phyloP scores from a whole-genome alignment of 2,797 vertebrate genomes.

The Scleropages formosus region DNA sequence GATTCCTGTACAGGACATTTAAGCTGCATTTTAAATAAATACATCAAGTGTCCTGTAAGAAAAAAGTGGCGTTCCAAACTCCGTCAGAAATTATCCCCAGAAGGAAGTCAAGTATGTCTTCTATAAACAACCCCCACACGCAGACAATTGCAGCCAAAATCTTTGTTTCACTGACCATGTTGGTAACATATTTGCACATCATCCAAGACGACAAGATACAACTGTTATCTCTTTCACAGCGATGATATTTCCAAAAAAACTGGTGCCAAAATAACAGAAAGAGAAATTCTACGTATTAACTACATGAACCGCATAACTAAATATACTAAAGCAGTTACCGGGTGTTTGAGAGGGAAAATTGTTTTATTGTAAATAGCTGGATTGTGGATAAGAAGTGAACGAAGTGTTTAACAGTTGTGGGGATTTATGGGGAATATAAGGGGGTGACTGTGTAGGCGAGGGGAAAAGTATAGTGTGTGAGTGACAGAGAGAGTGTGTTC shows the following conservation, averaged over 20 bases:
- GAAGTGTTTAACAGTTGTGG: too few species aligned
- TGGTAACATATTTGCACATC: slow-evolving; percentile 64
- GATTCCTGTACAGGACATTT: neutral
- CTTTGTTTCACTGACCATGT: slow-evolving; percentile 61
- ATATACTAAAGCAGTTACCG: neutral
- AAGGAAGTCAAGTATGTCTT: slow-evolving; percentile 61
- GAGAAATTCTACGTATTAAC: neutral
- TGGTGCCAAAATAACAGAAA: neutral
- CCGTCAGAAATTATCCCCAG: slow-evolving; percentile 52
- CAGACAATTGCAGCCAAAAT: slow-evolving; percentile 38
- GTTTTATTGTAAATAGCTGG: too few species aligned
- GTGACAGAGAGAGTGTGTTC: too few species aligned
- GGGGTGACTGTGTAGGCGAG: too few species aligned
- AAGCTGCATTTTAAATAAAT: slow-evolving; percentile 18
- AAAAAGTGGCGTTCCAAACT: slow-evolving; percentile 45
- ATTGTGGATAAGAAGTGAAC: too few species aligned
- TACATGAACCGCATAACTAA: neutral
- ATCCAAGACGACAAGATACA: slow-evolving; percentile 60
- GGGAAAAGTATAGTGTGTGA: too few species aligned
- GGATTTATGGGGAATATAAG: too few species aligned
- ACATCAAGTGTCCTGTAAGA: slow-evolving; percentile 12
- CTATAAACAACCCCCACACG: slow-evolving; percentile 60
- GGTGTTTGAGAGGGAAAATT: too few species aligned
- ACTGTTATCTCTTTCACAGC: slow-evolving; percentile 32
- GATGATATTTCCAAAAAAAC: neutral